Conservation (phyloP, 2,888 invertebrate species). For the Drosophila helvetica region DNA sequence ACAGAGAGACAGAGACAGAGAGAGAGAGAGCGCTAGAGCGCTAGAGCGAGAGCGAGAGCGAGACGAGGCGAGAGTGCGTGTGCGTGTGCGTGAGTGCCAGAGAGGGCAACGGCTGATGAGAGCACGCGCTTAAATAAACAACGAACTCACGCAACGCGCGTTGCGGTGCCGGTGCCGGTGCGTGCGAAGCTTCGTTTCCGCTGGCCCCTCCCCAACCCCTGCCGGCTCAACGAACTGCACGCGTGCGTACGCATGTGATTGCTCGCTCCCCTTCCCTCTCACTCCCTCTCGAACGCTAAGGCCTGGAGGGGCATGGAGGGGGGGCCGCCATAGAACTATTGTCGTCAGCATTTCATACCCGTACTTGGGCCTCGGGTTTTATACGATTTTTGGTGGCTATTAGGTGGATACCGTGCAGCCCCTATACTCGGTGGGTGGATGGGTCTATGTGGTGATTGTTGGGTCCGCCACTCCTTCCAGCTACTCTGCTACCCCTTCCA, state of each 20-base stretch:
- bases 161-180: slow-evolving; percentile 52
- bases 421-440: background rate
- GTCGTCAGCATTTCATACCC: slow-evolving; percentile 45
- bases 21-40: background rate
- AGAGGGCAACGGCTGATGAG: slow-evolving; percentile 52
- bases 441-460: background rate
- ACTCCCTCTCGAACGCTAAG: too few relatives aligned
- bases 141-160: slow-evolving; percentile 60
- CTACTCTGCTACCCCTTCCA: background rate
- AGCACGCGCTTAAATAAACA: slow-evolving; percentile 71
- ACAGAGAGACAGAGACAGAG: too few relatives aligned
- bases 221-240: slow-evolving; percentile 28
- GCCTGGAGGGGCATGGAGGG: too few relatives aligned
- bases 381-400: slow-evolving; percentile 20
- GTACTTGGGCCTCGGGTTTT: slow-evolving; percentile 34
- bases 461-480: background rate
- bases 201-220: background rate
- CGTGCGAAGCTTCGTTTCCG: slow-evolving; percentile 52
- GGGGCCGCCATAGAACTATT: slow-evolving; percentile 31
- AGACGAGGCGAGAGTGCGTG: background rate
- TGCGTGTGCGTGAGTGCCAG: background rate
- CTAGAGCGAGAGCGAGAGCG: background rate
- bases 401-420: slow-evolving; percentile 1
- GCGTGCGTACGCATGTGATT: slow-evolving; percentile 61
- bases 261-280: too few relatives aligned